Conservation (phyloP, 2,113 vertebrate genomes). For the Corythornis madagascariensis region DNA sequence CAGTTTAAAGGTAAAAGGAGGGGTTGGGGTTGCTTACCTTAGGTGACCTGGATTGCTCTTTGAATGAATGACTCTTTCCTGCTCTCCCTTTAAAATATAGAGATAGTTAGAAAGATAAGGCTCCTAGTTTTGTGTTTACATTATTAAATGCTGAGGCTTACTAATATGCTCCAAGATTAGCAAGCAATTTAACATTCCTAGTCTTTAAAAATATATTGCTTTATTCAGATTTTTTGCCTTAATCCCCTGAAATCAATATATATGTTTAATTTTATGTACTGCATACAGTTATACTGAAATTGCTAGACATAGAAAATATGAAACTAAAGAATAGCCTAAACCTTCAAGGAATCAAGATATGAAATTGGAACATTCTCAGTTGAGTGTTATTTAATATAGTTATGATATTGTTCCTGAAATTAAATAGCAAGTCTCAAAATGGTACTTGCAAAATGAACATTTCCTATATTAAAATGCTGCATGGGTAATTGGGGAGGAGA, state of each 20-base stretch:
- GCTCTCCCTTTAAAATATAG: not conserved
- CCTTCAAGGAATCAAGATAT: not conserved
- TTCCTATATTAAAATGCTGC: not conserved
- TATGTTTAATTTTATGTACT: not conserved
- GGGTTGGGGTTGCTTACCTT: not conserved
- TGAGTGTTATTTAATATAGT: slow-evolving; percentile 9
- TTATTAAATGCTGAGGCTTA: not conserved
- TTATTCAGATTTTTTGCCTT: not conserved
- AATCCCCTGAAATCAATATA: not conserved
- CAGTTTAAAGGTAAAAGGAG: not conserved
- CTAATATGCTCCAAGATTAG: not conserved
- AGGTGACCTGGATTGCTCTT: not conserved
- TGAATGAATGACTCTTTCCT: not conserved
- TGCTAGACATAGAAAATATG: not conserved
- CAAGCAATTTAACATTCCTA: not conserved
- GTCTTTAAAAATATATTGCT: not conserved
- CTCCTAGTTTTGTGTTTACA: not conserved
- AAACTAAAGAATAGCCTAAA: not conserved
- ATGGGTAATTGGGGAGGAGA: not conserved
- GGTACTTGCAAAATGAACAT: not conserved
- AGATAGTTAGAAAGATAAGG: not conserved
- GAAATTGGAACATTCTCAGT: not conserved
- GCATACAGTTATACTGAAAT: not conserved
- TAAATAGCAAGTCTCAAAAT: slow-evolving; percentile 23
- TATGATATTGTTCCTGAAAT: not conserved